Conservation (phyloP, 2,888 invertebrate genomes). For the Troides oblongomaculatus region DNA sequence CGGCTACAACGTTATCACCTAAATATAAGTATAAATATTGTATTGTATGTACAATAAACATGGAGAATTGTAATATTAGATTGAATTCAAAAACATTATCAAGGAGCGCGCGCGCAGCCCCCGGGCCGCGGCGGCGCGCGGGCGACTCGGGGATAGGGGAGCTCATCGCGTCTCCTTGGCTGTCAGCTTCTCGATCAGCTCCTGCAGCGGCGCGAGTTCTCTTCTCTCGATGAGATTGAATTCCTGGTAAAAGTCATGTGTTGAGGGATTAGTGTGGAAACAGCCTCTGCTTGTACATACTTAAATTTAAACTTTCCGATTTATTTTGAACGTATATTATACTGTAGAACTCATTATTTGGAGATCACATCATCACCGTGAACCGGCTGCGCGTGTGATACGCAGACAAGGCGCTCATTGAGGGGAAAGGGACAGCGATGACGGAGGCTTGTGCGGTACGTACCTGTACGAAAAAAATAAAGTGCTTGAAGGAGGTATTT, state of each 20-base stretch:
- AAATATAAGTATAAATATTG: too few species aligned
- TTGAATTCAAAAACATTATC: not conserved
- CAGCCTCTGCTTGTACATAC: not conserved
- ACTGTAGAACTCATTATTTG: too few species aligned
- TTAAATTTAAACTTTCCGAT: too few species aligned
- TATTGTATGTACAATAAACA: not conserved
- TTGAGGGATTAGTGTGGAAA: not conserved
- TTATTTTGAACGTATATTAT: too few species aligned
- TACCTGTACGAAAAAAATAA: slow-evolving; percentile 97
- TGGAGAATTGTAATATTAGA: not conserved
- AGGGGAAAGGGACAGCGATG: too few species aligned
- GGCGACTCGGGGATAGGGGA: slow-evolving; percentile 3
- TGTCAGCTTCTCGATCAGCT: slow-evolving; percentile 97
- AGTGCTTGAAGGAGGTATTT: slow-evolving; percentile 99
- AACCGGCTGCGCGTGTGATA: too few species aligned
- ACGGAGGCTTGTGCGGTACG: not conserved
- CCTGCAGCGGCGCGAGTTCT: slow-evolving; percentile 97
- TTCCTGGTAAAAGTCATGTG: slow-evolving; percentile 84
- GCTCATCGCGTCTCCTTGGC: slow-evolving; percentile 92
- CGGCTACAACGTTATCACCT: too few species aligned
- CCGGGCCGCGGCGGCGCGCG: not conserved
- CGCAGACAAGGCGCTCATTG: too few species aligned
- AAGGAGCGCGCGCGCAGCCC: not conserved
- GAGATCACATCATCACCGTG: too few species aligned
- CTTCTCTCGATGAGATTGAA: slow-evolving; percentile 97